Evolutionary conservation across 2,797 vertebrate genomes (phyloP).

Genomic region (Antennarius maculatus): DNA sequence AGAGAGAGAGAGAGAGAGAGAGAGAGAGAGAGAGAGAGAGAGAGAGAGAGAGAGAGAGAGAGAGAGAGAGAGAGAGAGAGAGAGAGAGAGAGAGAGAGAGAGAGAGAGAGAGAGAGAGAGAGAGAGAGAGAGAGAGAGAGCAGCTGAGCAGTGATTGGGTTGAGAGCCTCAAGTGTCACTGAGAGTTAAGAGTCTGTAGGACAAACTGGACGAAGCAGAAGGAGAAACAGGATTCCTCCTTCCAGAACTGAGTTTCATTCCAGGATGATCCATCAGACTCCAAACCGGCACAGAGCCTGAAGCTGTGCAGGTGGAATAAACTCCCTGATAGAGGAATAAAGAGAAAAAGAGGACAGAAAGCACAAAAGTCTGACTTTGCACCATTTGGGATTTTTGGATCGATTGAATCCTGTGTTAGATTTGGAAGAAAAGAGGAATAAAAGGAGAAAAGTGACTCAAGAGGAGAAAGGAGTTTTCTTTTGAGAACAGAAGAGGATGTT

Average conservation of each 20-base stretch:
- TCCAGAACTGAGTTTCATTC: background rate
- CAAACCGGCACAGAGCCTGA: constrained; percentile 21
- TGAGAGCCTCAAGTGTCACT: constrained; percentile 46
- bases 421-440: constrained; percentile 36
- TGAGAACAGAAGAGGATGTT: constrained; percentile 21
- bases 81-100: constrained; percentile 16
- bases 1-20: background rate
- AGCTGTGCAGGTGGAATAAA: constrained; percentile 11
- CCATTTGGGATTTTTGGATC: constrained; percentile 20
- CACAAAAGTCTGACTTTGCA: constrained; percentile 6
- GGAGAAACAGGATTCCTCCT: constrained; percentile 3
- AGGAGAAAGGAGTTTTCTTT: background rate
- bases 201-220: constrained; percentile 12
- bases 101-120: constrained; percentile 30
- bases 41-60: constrained; percentile 28
- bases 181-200: constrained; percentile 38
- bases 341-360: constrained; percentile 19
- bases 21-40: constrained; percentile 3
- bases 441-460: background rate
- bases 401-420: constrained; percentile 8
- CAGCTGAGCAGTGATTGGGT: constrained; percentile 34
- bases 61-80: constrained; percentile 42
- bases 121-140: constrained; percentile 43
- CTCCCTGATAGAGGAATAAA: constrained; percentile 24
- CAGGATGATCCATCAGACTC: constrained; percentile 38